Evolutionary conservation across 2,888 invertebrate species (phyloP), one percentile per base, ranked within the genome.

Genomic region (Adelognathus sp.): DNA sequence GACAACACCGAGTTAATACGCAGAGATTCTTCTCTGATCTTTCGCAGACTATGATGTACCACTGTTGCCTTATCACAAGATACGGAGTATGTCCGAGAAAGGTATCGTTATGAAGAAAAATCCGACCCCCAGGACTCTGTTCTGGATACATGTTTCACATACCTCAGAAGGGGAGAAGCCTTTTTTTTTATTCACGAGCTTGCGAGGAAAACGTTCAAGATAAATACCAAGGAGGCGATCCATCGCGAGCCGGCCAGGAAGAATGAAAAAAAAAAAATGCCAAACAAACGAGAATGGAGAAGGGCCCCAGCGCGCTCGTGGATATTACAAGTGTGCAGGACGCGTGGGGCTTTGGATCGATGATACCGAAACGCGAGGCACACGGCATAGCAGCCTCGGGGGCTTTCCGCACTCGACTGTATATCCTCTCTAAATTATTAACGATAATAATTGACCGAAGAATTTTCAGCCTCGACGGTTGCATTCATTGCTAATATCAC

Each of bases 291-390:
- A 50, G 21, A 24, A n/a, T 11, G n/a, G n/a, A n/a, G 21, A 11
- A n/a, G 21, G 46, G 18, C 18, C 18, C 9, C 46, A 18, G 46
- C 46, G 21, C 18, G 46, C 46, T 46, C 21, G 46, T 21, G 46
- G 46, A 46, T 46, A 46, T 18, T 46, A 46, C 46, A 46, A 46
- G 46, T 46, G 46, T 46, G 21, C n/a, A n/a, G n/a, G 46, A 67
- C 74, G 60, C 60, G 67, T 29, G 21, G 41, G 63, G 29, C 11
- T 44, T 18, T 50, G 58, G 74, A 74, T 74, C 74, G 66, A 74
- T 74, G 73, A 66, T 74, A 74, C 73, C 73, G 73, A 74, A 74
- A 66, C 56, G 58, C 66, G n/a, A n/a, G n/a, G n/a, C n/a, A n/a
- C n/a, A n/a, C 74, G 24, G 46, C 46, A 50, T 24, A 24, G 60